phyloP scores from a whole-genome alignment of 1,140 invertebrate species.

The Ruditapes philippinarum region DNA sequence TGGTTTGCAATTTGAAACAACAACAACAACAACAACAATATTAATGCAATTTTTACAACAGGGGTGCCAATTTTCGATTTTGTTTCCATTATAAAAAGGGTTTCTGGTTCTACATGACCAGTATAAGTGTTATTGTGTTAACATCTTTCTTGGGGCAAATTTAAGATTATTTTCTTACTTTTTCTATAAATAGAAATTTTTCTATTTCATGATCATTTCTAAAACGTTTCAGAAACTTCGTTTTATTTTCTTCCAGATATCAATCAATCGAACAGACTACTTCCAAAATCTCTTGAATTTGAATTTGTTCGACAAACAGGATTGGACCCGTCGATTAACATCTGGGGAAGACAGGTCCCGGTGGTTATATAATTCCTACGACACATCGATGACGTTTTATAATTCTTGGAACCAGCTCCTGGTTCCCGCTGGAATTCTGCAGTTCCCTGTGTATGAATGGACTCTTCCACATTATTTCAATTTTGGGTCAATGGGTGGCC shows the following conservation, averaged over 20 bases:
- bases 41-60: no score
- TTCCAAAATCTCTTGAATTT: slow-evolving; percentile 78
- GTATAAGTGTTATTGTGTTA: no score
- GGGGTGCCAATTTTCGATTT: no score
- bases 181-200: no score
- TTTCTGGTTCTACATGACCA: no score
- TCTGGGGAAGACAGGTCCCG: slow-evolving; percentile 69
- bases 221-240: no score
- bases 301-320: slow-evolving; percentile 67
- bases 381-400: slow-evolving; percentile 69
- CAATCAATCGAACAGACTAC: slow-evolving; percentile 76
- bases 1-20: no score
- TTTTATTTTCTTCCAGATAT: slow-evolving; percentile 67
- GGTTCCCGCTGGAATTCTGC: slow-evolving; percentile 80
- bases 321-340: slow-evolving; percentile 73
- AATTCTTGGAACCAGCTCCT: slow-evolving; percentile 80
- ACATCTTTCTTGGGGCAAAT: no score
- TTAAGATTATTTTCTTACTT: no score
- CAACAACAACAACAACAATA: no score
- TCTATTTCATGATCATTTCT: no score
- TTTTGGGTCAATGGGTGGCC: slow-evolving; percentile 76
- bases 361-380: slow-evolving; percentile 74
- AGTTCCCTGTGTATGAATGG: slow-evolving; percentile 78
- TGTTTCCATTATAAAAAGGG: no score
- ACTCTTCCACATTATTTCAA: slow-evolving; percentile 74